Conservation (phyloP, 1,140 invertebrate species). For the Antheraea pernyi region DNA sequence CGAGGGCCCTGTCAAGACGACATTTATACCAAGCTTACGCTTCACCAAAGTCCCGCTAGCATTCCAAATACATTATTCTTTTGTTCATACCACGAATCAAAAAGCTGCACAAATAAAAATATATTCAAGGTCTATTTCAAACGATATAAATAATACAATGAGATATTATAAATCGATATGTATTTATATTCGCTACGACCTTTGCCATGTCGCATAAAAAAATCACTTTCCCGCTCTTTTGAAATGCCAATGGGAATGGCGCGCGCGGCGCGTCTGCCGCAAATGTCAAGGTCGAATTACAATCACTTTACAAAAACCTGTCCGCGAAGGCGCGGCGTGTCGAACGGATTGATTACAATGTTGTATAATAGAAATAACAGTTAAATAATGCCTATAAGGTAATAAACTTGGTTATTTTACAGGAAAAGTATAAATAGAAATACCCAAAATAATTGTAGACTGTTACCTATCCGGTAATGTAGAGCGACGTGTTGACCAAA, state of each 20-base stretch:
- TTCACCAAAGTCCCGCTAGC: no score
- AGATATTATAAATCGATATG: background rate
- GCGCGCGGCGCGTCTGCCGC: background rate
- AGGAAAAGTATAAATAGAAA: background rate
- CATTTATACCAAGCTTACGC: no score
- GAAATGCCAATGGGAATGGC: background rate
- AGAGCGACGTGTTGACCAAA: no score
- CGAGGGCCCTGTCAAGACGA: no score
- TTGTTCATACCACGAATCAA: no score
- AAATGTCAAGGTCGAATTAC: slow-evolving; percentile 1
- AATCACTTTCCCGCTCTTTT: slow-evolving; percentile 1
- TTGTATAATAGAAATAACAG: background rate
- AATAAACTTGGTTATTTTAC: background rate
- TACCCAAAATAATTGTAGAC: background rate
- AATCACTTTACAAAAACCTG: slow-evolving; percentile 3
- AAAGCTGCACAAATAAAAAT: no score
- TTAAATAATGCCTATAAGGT: background rate
- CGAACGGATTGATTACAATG: background rate
- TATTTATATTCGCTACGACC: background rate
- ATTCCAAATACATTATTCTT: no score
- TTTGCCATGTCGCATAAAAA: background rate
- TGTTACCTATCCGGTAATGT: no score
- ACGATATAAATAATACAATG: no score
- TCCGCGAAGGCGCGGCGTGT: background rate
- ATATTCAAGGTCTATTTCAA: no score